Percentiles rank a stretch among this genome's conserved stretches.
Conservation (phyloP, 2,113 vertebrate genomes). For the Saccopteryx leptura region DNA sequence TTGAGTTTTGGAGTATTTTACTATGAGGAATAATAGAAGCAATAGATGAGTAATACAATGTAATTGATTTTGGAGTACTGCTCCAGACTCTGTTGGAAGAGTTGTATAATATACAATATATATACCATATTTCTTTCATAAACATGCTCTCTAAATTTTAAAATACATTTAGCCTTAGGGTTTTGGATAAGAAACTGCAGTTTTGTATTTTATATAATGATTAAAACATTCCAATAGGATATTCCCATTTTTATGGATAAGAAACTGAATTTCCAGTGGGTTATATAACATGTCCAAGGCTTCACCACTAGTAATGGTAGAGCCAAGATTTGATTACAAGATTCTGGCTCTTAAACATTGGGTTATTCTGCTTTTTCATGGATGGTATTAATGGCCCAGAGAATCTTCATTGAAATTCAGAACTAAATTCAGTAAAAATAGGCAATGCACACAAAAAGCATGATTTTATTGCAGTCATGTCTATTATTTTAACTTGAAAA, state of each 20-base stretch:
- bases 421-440: background rate
- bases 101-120: background rate
- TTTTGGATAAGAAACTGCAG: background rate
- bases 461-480: background rate
- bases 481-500: background rate
- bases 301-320: background rate
- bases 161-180: background rate
- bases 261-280: background rate
- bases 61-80: background rate
- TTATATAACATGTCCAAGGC: background rate
- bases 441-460: background rate
- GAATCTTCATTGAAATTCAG: background rate
- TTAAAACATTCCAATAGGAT: background rate
- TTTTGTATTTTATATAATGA: background rate
- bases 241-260: slow-evolving; percentile 19
- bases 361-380: background rate
- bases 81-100: background rate
- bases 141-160: background rate
- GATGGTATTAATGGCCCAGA: background rate
- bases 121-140: background rate
- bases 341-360: background rate
- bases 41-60: background rate
- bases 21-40: background rate
- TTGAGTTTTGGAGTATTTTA: background rate
- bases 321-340: background rate